phyloP scores from a whole-genome alignment of 1,140 invertebrate genomes.

The Octopus bimaculoides region DNA sequence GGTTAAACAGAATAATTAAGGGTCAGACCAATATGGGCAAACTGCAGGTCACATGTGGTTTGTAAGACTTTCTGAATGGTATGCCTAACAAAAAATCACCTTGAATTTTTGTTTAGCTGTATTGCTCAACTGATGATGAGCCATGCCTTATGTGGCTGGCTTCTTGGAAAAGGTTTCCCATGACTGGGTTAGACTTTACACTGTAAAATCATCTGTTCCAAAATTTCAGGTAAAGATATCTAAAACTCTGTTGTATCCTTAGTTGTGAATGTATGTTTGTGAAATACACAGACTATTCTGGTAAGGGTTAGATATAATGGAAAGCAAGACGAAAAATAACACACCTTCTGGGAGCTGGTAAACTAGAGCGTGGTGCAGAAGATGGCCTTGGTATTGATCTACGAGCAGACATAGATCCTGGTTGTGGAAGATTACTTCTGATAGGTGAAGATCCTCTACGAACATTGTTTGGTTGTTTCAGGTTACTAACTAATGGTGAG shows the following conservation, averaged over 20 bases:
- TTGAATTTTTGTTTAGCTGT: too few relatives aligned
- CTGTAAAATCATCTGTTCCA: too few relatives aligned
- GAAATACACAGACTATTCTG: neutral
- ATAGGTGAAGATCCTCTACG: slow-evolving; percentile 30
- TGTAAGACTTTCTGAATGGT: too few relatives aligned
- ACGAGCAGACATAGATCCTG: slow-evolving; percentile 16
- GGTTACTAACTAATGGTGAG: slow-evolving; percentile 33
- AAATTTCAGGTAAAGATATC: too few relatives aligned
- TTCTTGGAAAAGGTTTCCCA: too few relatives aligned
- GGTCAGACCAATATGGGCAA: too few relatives aligned
- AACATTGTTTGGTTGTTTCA: slow-evolving; percentile 26
- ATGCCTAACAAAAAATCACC: too few relatives aligned
- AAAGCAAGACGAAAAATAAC: neutral
- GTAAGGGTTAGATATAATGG: neutral
- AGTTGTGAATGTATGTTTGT: neutral
- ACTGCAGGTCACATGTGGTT: too few relatives aligned
- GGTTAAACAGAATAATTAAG: too few relatives aligned
- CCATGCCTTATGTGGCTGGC: too few relatives aligned
- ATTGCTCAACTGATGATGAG: too few relatives aligned
- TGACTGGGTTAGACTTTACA: too few relatives aligned
- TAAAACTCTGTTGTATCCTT: neutral
- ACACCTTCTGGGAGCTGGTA: slow-evolving; percentile 39
- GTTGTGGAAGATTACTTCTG: slow-evolving; percentile 38
- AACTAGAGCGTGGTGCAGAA: slow-evolving; percentile 19
- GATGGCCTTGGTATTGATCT: slow-evolving; percentile 33